Percentiles rank a stretch among this genome's conserved stretches.
phyloP scores from a whole-genome alignment of 2,888 invertebrate genomes.

The Sisyra nigra region DNA sequence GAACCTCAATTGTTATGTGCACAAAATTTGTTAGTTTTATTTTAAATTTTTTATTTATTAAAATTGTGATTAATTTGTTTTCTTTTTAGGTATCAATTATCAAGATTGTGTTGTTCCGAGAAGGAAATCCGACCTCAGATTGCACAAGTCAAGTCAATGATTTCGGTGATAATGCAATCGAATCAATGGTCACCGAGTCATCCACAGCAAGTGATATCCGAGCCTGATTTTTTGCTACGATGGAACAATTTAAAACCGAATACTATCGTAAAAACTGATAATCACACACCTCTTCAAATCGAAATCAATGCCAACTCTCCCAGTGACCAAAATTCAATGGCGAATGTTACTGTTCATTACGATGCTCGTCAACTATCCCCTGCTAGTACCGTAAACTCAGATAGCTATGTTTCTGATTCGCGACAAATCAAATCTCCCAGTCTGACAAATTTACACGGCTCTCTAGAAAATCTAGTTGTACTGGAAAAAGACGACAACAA shows the following conservation, averaged over 20 bases:
- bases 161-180: constrained; percentile 28
- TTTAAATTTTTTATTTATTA: constrained; percentile 2
- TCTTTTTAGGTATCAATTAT: constrained; percentile 43
- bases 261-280: constrained; percentile 38
- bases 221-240: constrained; percentile 50
- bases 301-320: neutral
- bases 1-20: constrained; percentile 24
- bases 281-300: constrained; percentile 23
- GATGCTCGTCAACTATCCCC: constrained; percentile 5
- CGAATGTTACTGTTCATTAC: neutral
- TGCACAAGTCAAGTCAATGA: constrained; percentile 32
- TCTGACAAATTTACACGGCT: constrained; percentile 51
- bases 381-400: constrained; percentile 5
- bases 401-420: constrained; percentile 4
- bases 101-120: constrained; percentile 52
- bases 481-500: constrained; percentile 6
- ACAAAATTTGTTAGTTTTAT: constrained; percentile 25
- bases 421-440: constrained; percentile 32
- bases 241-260: constrained; percentile 60
- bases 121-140: constrained; percentile 30
- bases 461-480: constrained; percentile 38
- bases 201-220: constrained; percentile 17
- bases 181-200: constrained; percentile 16
- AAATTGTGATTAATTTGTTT: constrained; percentile 6
- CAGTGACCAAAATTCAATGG: neutral